Base-by-base conservation (phyloP, 2,888 invertebrate species). In the Xanthorhoe spadicearia region DNA sequence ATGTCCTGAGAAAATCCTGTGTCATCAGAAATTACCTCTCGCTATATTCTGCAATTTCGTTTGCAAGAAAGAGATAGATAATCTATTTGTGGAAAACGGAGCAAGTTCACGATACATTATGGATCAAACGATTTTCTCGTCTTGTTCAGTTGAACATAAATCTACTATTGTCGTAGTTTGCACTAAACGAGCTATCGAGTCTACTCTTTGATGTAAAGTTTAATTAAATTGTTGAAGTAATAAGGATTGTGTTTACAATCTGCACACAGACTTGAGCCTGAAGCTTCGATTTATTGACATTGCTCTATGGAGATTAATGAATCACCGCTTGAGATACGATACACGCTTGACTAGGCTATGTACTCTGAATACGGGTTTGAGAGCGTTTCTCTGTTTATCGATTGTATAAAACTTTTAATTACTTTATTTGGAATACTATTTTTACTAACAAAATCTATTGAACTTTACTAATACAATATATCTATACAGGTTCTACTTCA, bases 191-290 rank as follows among this genome's bases (percentile, higher is more conserved):
- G 50, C 10, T 23, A 60, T 46, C 54, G 61, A 28, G 55, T 28
- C 10, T 51, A 51, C 46, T 56, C 61, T 46, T 63, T 60, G 64
- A 58, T 64, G 53, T 50, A 63, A 17, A 55, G 64, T 64, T 68
- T 59, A 59, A 62, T 64, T 64, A 64, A 23, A 55, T 52, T 61
- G 23, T 10, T 43, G 46, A 10, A 13, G 13, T 13, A 8, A 10
- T 38, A 10, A 8, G 2, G 13, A 2, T 9, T 38, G 9, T 13
- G 0, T 38, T 38, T 38, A 32, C 32, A 32, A 6, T 23, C 23
- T 23, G 23, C 23, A 3, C 23, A 3, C 23, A 23, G 23, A 23
- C 23, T 23, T 23, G 23, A 23, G 23, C 4, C 23, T 23, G n/a
- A 23, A 23, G 23, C 23, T 23, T 23, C 23, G 23, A 23, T 23